Evolutionary conservation across 2,888 invertebrate species (phyloP), one percentile per base, ranked within the genome.

Genomic region (Bruchidius siliquastri): DNA sequence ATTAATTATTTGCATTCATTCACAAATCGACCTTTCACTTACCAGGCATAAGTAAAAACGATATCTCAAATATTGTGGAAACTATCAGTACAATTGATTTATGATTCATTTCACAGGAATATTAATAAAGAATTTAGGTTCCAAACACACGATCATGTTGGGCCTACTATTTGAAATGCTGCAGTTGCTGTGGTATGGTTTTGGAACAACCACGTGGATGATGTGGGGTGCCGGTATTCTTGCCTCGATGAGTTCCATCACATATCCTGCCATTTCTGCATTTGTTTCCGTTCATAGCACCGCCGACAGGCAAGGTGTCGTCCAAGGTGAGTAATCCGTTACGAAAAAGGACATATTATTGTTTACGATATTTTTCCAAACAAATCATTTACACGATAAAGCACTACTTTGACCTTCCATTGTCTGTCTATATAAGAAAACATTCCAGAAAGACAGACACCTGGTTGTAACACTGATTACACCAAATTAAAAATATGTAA

Each of bases 181-280:
- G 81, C 99, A 99, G 87, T 90, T 99, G 78, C 93, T 98, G 89
- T 98, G 97, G 95, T 98, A 97, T 86, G 98, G 98, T 68, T 96
- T 98, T 84, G 97, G 98, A 74, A 96, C 96, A 81, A 94, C 96
- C 83, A 94, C 93, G 77, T 98, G 98, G 98, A 97, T 99, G 95
- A 98, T 99, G 97, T 99, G 99, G 99, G 94, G 96, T 67, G 99
- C 99, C 13, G 99, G 99, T 73, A 92, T 97, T 79, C 89, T 99
- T 79, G 99, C 99, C 67, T 96, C 98, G 20, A 91, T 99, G 80
- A 97, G 97, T 76, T 97, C 97, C 79, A 94, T 99, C 81, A 98
- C 98, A 2, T 99, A 99, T 89, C 99, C 99, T 66, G 98, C 99
- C 73, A 99, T 99, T 84, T 97, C 97, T 86, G 96, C 99, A 67